These are phyloP conservation scores for Ceratosolen fusciceps DNA, from an alignment of 1,140 invertebrate species.

Conservation along the genomic window DNA sequence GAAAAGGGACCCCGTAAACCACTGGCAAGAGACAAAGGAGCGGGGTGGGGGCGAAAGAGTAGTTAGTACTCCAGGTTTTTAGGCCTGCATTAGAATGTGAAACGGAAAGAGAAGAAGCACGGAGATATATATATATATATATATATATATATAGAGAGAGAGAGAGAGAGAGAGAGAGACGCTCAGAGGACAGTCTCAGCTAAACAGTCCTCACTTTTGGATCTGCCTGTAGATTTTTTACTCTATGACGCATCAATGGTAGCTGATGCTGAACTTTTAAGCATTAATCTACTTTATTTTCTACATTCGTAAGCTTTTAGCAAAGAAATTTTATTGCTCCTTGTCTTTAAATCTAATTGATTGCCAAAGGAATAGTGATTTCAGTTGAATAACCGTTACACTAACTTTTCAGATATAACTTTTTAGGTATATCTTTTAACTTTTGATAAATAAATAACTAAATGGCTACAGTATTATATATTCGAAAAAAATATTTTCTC, in stretches of 20 bases:
- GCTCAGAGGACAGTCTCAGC: neutral
- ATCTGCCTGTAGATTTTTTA: neutral
- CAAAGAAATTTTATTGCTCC: too few species aligned
- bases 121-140: too few species aligned
- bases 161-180: neutral
- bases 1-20: neutral
- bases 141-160: too few species aligned
- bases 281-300: neutral
- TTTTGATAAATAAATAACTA: too few species aligned
- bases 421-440: too few species aligned
- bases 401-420: too few species aligned
- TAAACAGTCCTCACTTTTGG: neutral
- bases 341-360: too few species aligned
- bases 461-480: too few species aligned
- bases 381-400: too few species aligned
- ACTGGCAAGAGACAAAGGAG: neutral
- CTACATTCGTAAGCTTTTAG: too few species aligned
- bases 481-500: too few species aligned
- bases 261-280: neutral
- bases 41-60: constrained; percentile 3
- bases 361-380: too few species aligned
- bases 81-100: constrained; percentile 9
- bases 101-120: neutral
- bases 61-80: neutral
- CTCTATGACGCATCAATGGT: neutral